Percentiles rank a stretch among this genome's conserved stretches.
Evolutionary conservation across 2,113 vertebrate species (phyloP).

Genomic region (Zosterops hypoxanthus): DNA sequence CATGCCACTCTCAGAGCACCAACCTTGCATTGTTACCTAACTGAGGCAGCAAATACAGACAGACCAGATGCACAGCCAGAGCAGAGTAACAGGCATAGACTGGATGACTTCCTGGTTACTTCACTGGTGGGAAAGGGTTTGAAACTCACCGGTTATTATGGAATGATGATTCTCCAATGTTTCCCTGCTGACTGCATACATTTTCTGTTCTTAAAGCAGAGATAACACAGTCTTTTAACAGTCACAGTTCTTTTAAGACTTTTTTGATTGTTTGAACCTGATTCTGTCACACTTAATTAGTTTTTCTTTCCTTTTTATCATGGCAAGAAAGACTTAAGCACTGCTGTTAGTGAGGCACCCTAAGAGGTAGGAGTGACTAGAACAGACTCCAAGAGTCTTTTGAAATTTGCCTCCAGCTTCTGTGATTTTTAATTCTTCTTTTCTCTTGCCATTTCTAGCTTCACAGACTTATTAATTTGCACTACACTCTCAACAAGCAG

Average conservation of each 20-base stretch:
- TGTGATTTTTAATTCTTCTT: constrained; percentile 60
- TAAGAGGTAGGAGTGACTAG: constrained; percentile 8
- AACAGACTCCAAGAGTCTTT: constrained; percentile 17
- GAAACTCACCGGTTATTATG: neutral
- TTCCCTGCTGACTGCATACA: neutral
- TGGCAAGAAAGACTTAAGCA: neutral
- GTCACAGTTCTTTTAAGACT: neutral
- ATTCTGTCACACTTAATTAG: constrained; percentile 39
- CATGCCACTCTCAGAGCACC: neutral
- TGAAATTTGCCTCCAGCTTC: constrained; percentile 45
- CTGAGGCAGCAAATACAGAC: neutral
- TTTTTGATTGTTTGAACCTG: constrained; percentile 20
- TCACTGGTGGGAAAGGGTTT: neutral
- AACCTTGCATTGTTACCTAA: neutral
- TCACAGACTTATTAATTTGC: constrained; percentile 6
- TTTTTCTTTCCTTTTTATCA: constrained; percentile 28
- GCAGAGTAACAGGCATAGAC: neutral
- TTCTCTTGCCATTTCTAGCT: constrained; percentile 51
- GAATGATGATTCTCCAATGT: neutral
- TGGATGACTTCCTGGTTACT: neutral
- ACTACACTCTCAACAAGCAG: neutral
- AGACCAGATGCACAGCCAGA: neutral
- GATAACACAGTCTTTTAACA: neutral
- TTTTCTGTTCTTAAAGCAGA: neutral
- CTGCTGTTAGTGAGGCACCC: neutral